A percentile compares a stretch with the other conserved stretches of the same genome.
Conservation (phyloP, 2,113 vertebrate genomes). For the Hipposideros armiger region DNA sequence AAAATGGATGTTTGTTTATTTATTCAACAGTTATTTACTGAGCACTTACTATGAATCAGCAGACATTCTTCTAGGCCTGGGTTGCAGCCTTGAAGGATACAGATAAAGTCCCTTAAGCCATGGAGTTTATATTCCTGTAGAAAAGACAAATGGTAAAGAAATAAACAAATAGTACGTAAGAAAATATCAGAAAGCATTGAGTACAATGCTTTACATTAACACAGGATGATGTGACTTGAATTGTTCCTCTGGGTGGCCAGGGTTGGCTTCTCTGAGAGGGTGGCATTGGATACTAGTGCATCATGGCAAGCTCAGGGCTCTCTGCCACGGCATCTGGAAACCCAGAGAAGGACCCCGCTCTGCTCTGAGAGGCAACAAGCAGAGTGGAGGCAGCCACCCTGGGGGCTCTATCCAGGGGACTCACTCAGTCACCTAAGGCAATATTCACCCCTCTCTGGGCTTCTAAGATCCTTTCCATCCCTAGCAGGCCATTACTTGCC, state of each 20-base stretch:
- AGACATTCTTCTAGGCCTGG: background rate
- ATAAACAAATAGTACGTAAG: background rate
- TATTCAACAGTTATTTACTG: background rate
- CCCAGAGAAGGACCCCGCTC: background rate
- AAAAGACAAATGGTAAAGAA: background rate
- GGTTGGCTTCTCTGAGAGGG: background rate
- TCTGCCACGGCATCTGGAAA: background rate
- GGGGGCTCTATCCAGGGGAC: rapidly evolving
- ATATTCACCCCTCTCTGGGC: background rate
- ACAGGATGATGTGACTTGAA: background rate
- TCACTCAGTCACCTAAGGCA: background rate
- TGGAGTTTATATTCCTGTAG: background rate
- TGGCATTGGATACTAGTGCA: background rate
- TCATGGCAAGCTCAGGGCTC: background rate
- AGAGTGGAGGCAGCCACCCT: background rate
- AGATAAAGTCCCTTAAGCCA: background rate
- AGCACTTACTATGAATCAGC: background rate
- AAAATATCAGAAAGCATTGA: background rate
- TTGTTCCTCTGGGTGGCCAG: background rate
- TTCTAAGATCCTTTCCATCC: background rate
- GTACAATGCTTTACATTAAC: background rate
- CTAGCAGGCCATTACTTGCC: background rate
- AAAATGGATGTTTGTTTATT: background rate
- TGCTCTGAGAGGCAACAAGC: background rate
- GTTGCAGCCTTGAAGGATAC: background rate